Evolutionary conservation across 2,113 vertebrate species (phyloP).

Genomic region (Halichoeres trimaculatus): DNA sequence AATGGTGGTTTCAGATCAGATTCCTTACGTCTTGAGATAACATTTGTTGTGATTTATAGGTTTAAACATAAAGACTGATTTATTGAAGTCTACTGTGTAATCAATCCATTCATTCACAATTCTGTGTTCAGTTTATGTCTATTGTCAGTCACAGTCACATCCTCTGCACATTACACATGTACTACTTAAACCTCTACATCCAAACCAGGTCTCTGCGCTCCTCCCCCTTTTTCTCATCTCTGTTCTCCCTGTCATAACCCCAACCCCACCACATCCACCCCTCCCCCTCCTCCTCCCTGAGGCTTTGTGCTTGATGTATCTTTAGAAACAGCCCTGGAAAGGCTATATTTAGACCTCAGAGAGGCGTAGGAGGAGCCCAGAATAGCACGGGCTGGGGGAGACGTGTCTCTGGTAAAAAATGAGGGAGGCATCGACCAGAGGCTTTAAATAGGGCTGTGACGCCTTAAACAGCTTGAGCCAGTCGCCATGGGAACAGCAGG

Average conservation of each 20-base stretch:
- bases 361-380: conserved; percentile 65
- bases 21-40: too few relatives aligned
- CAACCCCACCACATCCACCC: background rate
- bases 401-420: conserved; percentile 79
- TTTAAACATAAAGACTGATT: background rate
- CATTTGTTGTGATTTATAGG: too few relatives aligned
- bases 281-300: background rate
- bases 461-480: conserved; percentile 72
- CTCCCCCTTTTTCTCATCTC: background rate
- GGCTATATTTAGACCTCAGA: conserved; percentile 76
- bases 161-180: background rate
- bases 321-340: conserved; percentile 69
- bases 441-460: conserved; percentile 82
- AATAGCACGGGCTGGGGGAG: conserved; percentile 70
- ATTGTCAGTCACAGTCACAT: background rate
- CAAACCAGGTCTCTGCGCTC: conserved; percentile 46
- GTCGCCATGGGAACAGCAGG: conserved; percentile 82
- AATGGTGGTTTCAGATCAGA: too few relatives aligned
- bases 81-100: background rate
- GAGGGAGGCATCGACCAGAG: conserved; percentile 64
- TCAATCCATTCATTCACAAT: background rate
- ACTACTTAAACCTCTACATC: conserved; percentile 3
- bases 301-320: conserved; percentile 61
- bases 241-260: conserved; percentile 3
- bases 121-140: background rate